Evolutionary conservation across 2,888 invertebrate species (phyloP).

Genomic region (Zhuqinia jingwanae): DNA sequence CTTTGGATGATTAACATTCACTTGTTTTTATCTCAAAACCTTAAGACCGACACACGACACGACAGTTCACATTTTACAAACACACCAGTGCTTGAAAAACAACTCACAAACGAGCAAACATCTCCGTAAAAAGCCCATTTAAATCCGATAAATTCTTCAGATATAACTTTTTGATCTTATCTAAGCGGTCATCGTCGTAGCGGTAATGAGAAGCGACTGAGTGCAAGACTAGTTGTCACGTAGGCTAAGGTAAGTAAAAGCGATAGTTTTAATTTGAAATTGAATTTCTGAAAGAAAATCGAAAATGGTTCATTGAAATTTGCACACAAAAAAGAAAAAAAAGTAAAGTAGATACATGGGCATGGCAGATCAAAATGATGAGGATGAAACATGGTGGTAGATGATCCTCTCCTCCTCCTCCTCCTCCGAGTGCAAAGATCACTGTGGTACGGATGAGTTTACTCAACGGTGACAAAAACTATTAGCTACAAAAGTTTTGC

Average conservation of each 20-base stretch:
- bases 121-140: no score
- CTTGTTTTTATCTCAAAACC: no score
- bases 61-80: background rate
- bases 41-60: no score
- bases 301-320: slow-evolving; percentile 26
- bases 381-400: background rate
- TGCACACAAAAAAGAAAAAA: slow-evolving; percentile 8
- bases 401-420: no score
- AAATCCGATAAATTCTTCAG: no score
- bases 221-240: slow-evolving; percentile 19
- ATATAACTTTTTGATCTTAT: no score
- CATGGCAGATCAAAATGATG: slow-evolving; percentile 9
- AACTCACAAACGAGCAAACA: no score
- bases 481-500: slow-evolving; percentile 18
- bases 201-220: slow-evolving; percentile 31
- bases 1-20: background rate
- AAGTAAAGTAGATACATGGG: slow-evolving; percentile 25
- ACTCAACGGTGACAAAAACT: slow-evolving; percentile 62
- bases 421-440: slow-evolving; percentile 76
- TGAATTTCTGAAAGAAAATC: slow-evolving; percentile 22
- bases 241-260: slow-evolving; percentile 14
- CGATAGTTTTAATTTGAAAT: slow-evolving; percentile 14
- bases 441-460: slow-evolving; percentile 74
- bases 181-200: slow-evolving; percentile 41
- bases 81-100: no score